phyloP scores from a whole-genome alignment of 2,113 vertebrate genomes.

The Nanorana parkeri region DNA sequence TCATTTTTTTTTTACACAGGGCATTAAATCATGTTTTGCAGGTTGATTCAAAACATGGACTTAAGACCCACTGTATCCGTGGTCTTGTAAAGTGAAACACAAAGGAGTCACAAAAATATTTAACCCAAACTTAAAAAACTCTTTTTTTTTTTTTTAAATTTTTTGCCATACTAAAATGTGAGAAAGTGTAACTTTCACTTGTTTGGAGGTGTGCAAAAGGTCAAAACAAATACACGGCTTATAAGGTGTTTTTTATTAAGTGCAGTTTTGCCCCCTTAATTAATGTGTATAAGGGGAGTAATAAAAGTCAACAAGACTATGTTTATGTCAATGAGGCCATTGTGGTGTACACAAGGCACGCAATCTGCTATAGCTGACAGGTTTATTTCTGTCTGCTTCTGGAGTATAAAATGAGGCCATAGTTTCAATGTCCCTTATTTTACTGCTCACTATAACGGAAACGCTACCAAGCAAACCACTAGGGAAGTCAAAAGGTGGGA shows the following conservation, averaged over 20 bases:
- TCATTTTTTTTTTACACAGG: no score
- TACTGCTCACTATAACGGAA: slow-evolving; percentile 39
- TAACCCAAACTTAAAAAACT: background rate
- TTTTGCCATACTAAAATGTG: background rate
- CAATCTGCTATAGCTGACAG: slow-evolving; percentile 37
- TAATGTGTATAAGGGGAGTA: slow-evolving; percentile 37
- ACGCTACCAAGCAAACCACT: slow-evolving; percentile 1
- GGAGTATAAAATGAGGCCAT: slow-evolving; percentile 18
- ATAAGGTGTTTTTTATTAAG: slow-evolving; percentile 45
- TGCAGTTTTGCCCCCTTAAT: slow-evolving; percentile 36
- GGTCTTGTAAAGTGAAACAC: no score
- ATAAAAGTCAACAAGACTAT: slow-evolving; percentile 40
- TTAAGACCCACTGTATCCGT: no score
- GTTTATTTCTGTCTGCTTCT: slow-evolving; percentile 46
- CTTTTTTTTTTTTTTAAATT: no score
- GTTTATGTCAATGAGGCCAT: slow-evolving; percentile 43
- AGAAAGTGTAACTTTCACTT: background rate
- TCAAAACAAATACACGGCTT: slow-evolving; percentile 25
- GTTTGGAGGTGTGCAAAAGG: slow-evolving; percentile 21
- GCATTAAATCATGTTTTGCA: no score
- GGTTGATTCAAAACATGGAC: no score
- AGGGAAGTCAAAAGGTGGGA: slow-evolving; percentile 46
- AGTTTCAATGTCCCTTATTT: slow-evolving; percentile 23
- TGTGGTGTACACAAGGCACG: slow-evolving; percentile 23
- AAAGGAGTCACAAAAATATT: no score